Base-by-base conservation (phyloP, 2,113 vertebrate genomes). In the Puntigrus tetrazona region DNA sequence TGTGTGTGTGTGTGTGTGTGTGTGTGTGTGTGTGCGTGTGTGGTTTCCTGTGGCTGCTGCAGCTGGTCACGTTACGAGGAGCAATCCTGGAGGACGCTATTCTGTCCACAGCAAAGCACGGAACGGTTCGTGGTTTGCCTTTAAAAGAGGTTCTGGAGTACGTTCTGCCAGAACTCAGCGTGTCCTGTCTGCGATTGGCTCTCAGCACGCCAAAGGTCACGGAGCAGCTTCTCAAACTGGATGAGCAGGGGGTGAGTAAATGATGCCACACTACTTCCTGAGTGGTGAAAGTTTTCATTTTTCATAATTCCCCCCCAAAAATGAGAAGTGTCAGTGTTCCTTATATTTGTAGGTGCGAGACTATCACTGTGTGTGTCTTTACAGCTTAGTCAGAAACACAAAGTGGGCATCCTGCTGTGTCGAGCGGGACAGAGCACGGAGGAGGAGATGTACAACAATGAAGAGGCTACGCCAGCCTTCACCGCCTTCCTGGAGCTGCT, bases 391-490 rank as follows among this genome's bases (percentile, higher is more conserved):
- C 93, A 93, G 80, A 95, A 97, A 85, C 97, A 97, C 94, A 98
- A 99, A 86, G 97, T 99, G 83, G 97, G 98, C 3, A 93, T 99
- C 88, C 93, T 99, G 25, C 96, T 98, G 92, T 99, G 98, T 93
- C 96, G 95, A 31, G 95, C 96, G 0, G 95, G 95, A 75, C 97
- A 99, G 94, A 97, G 98, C 94, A 97, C 96, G 0, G 98, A 99
- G 92, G 98, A 99, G 91, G 97, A 98, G 94, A 99, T 99, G 98
- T 99, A 99, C 93, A 99, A 99, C 94, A 99, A 99, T 0, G 97
- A 99, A 92, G 95, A 93, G 5, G 96, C 97, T 0, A 96, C 95
- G 0, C 93, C 96, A 0, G 93, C 96, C 77, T 96, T 99, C 0
- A 96, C 95, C 41, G 94, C 96, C 83, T 99, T 99, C 92, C 94